Evolutionary conservation across 2,888 invertebrate species (phyloP), one percentile per base, ranked within the genome.

Genomic region (Hyalella azteca): DNA sequence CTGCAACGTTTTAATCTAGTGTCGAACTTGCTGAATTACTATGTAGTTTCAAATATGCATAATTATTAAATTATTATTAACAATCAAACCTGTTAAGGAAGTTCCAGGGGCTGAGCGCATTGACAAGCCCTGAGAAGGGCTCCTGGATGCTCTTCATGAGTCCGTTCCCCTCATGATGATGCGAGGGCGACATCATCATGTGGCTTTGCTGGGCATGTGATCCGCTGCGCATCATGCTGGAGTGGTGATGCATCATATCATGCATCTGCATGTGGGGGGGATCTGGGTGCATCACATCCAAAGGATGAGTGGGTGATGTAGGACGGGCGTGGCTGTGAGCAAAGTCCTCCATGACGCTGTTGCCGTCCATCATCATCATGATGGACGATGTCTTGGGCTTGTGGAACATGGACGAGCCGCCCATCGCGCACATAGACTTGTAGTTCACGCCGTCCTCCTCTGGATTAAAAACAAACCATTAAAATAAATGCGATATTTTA

Each of bases 21-120:
- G n/a, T n/a, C n/a, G n/a, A n/a, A n/a, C n/a, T n/a, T n/a, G n/a
- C n/a, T n/a, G n/a, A n/a, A n/a, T n/a, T n/a, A n/a, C n/a, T n/a
- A n/a, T n/a, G n/a, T n/a, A n/a, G n/a, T n/a, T n/a, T n/a, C n/a
- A n/a, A n/a, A n/a, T n/a, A n/a, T n/a, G n/a, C n/a, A n/a, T n/a
- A n/a, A n/a, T n/a, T n/a, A n/a, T n/a, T n/a, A n/a, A n/a, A n/a
- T n/a, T n/a, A n/a, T n/a, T n/a, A n/a, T n/a, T n/a, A n/a, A n/a
- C n/a, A n/a, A n/a, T n/a, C n/a, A 60, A 82, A 81, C 41, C 81
- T 78, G 78, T 82, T 79, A 41, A 82, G 26, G 40, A 82, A 79
- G 36, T 82, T 81, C 81, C 77, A 79, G 1, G 82, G 82, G 39
- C 78, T 80, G 49, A 82, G 45, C 15, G 80, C 80, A 59, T 82